These are phyloP conservation scores for Chinchilla lanigera DNA, from an alignment of 2,113 vertebrate species.

Conservation along the genomic window DNA sequence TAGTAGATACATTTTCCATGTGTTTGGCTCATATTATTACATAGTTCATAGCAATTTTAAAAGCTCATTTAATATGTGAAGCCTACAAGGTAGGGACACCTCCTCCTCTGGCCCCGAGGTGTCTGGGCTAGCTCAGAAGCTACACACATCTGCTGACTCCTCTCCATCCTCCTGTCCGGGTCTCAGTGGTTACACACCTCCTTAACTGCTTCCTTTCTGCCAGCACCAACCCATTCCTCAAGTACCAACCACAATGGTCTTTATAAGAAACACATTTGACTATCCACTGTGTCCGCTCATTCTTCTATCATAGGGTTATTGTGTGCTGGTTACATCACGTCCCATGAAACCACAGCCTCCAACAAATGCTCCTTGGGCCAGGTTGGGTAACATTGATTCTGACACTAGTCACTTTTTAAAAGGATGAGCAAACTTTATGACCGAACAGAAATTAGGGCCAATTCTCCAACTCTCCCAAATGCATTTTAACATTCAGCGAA, in stretches of 20 bases:
- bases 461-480: not conserved
- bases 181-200: not conserved
- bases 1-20: not conserved
- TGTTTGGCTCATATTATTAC: not conserved
- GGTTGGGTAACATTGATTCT: not conserved
- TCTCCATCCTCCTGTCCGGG: rapidly evolving
- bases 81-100: not conserved
- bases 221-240: not conserved
- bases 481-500: not conserved
- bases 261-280: not conserved
- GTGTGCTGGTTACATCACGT: not conserved
- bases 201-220: not conserved
- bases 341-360: not conserved
- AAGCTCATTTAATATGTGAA: not conserved
- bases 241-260: not conserved
- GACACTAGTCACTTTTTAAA: not conserved
- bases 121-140: not conserved
- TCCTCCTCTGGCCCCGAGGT: not conserved
- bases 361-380: not conserved
- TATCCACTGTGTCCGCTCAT: not conserved
- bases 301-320: rapidly evolving
- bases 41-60: not conserved
- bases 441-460: not conserved
- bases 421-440: not conserved
- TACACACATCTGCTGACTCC: not conserved